Percentiles rank a stretch among this genome's conserved stretches.
Evolutionary conservation across 2,113 vertebrate genomes (phyloP).

Genomic region (Serranochromis macrocephalus): DNA sequence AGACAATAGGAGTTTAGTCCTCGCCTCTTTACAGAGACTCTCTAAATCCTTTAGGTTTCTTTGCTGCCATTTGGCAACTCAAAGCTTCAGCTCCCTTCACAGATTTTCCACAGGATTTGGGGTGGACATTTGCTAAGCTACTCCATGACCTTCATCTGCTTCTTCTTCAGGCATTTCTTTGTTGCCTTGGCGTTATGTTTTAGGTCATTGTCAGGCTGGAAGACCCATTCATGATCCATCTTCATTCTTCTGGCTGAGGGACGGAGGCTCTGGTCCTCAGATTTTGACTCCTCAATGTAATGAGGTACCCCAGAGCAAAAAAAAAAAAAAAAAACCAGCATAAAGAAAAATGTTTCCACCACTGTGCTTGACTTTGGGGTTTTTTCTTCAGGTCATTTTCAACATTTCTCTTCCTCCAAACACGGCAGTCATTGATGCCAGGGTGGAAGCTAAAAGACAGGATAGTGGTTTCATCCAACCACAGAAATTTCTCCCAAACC

Average conservation of each 20-base stretch:
- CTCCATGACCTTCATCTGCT: neutral
- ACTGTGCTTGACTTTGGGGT: rapidly evolving
- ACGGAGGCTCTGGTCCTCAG: neutral
- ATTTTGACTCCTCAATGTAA: neutral
- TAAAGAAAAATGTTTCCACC: neutral
- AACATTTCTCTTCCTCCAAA: neutral
- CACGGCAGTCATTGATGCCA: rapidly evolving
- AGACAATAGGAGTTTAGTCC: neutral
- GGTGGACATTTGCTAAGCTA: neutral
- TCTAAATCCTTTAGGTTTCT: neutral
- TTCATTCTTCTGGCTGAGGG: neutral
- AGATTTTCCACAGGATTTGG: neutral
- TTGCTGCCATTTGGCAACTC: neutral
- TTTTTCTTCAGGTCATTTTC: neutral
- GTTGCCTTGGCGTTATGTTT: neutral
- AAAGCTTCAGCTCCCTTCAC: neutral
- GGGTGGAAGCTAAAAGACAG: neutral
- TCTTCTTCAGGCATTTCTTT: neutral
- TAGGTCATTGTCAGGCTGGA: neutral
- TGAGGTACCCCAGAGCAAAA: neutral
- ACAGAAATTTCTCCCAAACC: neutral
- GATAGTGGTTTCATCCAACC: neutral
- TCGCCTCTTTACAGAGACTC: neutral
- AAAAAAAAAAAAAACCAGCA: neutral
- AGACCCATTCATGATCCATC: neutral